phyloP scores from a whole-genome alignment of 1,140 invertebrate species.

The Papilio polytes region DNA sequence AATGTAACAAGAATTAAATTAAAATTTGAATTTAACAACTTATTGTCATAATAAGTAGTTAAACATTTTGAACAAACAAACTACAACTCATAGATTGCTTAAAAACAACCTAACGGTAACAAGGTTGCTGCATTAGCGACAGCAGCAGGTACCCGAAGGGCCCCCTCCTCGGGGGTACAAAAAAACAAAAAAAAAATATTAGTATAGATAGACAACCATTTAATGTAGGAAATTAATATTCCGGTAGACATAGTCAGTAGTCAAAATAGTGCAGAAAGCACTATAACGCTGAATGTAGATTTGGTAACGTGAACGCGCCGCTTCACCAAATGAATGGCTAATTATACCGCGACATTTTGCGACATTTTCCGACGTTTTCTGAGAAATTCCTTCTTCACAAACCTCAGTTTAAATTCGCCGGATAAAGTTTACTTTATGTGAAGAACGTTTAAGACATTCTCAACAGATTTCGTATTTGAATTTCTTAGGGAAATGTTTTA shows the following conservation, averaged over 20 bases:
- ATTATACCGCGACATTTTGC: slow-evolving; percentile 25
- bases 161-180: too few species aligned
- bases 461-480: not conserved
- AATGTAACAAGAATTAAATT: too few species aligned
- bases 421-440: slow-evolving; percentile 13
- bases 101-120: too few species aligned
- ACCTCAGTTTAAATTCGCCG: not conserved
- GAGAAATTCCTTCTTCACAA: not conserved
- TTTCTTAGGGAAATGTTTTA: not conserved
- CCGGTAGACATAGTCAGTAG: not conserved
- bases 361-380: slow-evolving; percentile 4
- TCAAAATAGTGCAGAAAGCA: not conserved
- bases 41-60: too few species aligned
- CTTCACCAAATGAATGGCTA: slow-evolving; percentile 19
- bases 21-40: too few species aligned
- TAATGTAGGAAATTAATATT: not conserved
- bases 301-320: not conserved
- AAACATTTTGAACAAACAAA: too few species aligned
- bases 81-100: too few species aligned
- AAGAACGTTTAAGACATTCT: slow-evolving; percentile 6
- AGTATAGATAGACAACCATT: too few species aligned
- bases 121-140: too few species aligned
- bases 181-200: too few species aligned
- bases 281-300: not conserved
- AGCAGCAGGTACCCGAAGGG: too few species aligned